Base-by-base conservation (phyloP, 2,113 vertebrate genomes). In the Tupaia tana region DNA sequence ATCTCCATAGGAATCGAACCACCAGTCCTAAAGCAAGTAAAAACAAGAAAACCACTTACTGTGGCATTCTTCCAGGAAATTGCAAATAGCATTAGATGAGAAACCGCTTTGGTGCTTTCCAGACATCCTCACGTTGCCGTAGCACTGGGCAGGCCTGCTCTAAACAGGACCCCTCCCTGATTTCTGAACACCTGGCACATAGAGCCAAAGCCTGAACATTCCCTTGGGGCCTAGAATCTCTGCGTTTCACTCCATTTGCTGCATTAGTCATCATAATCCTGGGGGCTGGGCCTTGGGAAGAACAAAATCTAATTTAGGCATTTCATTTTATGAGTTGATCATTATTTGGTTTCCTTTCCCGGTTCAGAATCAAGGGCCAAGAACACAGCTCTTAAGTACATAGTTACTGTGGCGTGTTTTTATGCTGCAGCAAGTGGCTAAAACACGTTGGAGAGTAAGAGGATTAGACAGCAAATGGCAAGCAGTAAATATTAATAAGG, bases 271-370 rank as follows among this genome's bases (percentile, higher is more conserved):
- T 31, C 0, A 0, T 82, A 71, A 95, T 94, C 71, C 66, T 64
- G 52, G 61, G 59, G 52, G 31, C 43, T 58, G 63, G 78, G 73
- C 22, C 74, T 92, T 4, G 1, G 67, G 73, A 92, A 89, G 79
- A 89, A 89, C 67, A 63, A 89, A 90, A 91, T 97, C 83, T 96
- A 87, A 95, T 95, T 96, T 93, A 80, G 73, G 31, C 80, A 43
- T 97, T 97, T 98, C 61, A 91, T 94, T 97, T 96, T 90, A 89
- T 82, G 94, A 97, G 67, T 74, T 89, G 70, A 91, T 96, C 92
- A 70, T 96, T 95, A 91, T 97, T 97, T 95, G 91, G 61, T 95
- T 95, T 96, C 83, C 84, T 95, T 96, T 95, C 67, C 54, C 2
- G 24, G 69, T 84, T 94, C 84, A 61, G 63, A 95, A 94, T 89